A percentile compares a stretch with the other conserved stretches of the same genome.
These are phyloP conservation scores for Corbicula japonica DNA, from an alignment of 2,888 invertebrate species.

Conservation along the genomic window DNA sequence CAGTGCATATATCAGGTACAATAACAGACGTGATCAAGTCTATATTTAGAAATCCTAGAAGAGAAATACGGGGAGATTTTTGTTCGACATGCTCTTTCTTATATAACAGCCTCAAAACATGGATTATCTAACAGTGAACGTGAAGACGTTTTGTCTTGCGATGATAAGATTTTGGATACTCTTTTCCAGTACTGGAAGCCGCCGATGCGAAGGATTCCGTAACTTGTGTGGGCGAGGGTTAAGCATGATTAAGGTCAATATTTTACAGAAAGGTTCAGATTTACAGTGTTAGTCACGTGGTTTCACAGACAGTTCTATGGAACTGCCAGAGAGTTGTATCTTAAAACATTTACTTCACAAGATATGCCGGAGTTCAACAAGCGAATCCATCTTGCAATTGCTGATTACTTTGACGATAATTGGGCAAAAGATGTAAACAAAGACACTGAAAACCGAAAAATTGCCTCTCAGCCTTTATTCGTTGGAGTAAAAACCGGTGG, in stretches of 20 bases:
- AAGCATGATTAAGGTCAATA: conserved; percentile 69
- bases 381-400: conserved; percentile 75
- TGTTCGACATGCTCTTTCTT: conserved; percentile 74
- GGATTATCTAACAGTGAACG: conserved; percentile 76
- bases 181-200: conserved; percentile 75
- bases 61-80: conserved; percentile 67
- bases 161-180: conserved; percentile 75
- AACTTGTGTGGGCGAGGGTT: conserved; percentile 75
- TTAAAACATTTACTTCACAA: conserved; percentile 29
- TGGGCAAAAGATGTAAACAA: conserved; percentile 76
- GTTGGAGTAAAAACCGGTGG: conserved; percentile 52
- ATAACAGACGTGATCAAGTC: conserved; percentile 73
- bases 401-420: conserved; percentile 79
- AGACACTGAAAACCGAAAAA: conserved; percentile 70
- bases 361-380: conserved; percentile 17
- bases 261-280: conserved; percentile 72
- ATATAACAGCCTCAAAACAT: conserved; percentile 72
- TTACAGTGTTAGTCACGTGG: conserved; percentile 74
- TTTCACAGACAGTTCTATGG: conserved; percentile 79
- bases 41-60: conserved; percentile 73
- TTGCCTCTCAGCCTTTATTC: conserved; percentile 76
- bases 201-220: conserved; percentile 78
- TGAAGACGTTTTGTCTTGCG: conserved; percentile 77
- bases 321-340: conserved; percentile 69
- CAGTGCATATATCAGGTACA: conserved; percentile 56